A percentile compares a stretch with the other conserved stretches of the same genome.
Evolutionary conservation across 2,797 vertebrate genomes (phyloP).

Genomic region (Acanthornis magna): DNA sequence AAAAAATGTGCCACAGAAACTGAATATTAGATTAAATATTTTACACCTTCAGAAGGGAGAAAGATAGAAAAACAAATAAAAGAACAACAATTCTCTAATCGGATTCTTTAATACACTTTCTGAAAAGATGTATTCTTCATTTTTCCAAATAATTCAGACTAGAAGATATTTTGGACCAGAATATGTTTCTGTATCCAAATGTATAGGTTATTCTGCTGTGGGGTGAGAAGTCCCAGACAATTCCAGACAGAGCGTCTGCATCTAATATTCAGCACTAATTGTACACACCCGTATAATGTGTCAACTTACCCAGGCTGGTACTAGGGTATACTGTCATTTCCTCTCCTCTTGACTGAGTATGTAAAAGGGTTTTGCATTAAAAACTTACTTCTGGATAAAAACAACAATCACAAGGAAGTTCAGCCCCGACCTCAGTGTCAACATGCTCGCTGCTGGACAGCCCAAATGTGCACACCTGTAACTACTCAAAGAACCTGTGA

Average conservation of each 20-base stretch:
- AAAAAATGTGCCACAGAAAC: not conserved
- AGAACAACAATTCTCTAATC: not conserved
- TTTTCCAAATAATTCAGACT: not conserved
- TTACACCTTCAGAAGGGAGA: not conserved
- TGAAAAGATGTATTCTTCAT: not conserved
- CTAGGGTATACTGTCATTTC: not conserved
- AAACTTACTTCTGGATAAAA: not conserved
- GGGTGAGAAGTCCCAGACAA: not conserved
- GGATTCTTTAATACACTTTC: not conserved
- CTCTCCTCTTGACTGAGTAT: not conserved
- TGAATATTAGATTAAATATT: not conserved
- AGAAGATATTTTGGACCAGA: not conserved
- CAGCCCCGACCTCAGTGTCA: not conserved
- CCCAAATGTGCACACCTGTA: not conserved
- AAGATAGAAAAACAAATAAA: not conserved
- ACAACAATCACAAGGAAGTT: not conserved
- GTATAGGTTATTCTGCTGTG: not conserved
- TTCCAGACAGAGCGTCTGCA: not conserved
- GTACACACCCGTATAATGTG: not conserved
- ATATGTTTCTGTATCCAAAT: not conserved
- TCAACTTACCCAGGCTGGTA: not conserved
- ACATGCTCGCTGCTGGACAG: not conserved
- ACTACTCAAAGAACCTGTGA: not conserved
- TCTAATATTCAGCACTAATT: not conserved
- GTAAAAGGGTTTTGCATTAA: not conserved